Evolutionary conservation across 1,140 invertebrate genomes (phyloP), one percentile per base, ranked within the genome.

Genomic region (Gyrodactylus salaris): DNA sequence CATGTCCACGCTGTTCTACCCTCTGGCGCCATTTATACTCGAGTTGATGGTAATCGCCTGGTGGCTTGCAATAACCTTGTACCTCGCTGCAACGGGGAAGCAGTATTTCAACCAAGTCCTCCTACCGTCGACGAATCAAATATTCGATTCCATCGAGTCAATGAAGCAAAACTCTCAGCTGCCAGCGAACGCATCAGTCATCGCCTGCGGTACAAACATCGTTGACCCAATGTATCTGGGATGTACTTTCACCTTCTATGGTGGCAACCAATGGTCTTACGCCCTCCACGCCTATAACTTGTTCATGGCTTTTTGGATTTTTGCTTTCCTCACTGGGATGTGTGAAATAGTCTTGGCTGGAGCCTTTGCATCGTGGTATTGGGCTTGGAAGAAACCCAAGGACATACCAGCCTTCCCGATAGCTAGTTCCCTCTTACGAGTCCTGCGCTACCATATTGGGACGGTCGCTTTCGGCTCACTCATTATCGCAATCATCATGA

Each of bases 1-100:
- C 76, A 86, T 88, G 75, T 87, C 88, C 19, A 87, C 88, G 1
- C 81, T 96, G 1, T 83, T 93, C 34, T 95, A 93, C 82, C 93
- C 93, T 0, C 79, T 96, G 68, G 81, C 94, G 75, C 90, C 91
- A 0, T 94, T 89, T 85, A 75, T 88, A 1, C 76, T 92, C 0
- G 88, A 91, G 78, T 78, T 91, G 1, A 78, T 80, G 0, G 83
- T 89, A 0, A 83, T 94, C 68, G 83, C 81, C 0, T 88, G 87
- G 77, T 86, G 87, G 75, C 79, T 87, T 26, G 79, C 83, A 20
- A 85, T 89, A 21, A 85, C 86, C 1, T 79, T 92, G 71, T 87
- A 85, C 76, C 74, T 80, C 19, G 77, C 79, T n/a, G 78, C 80
- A 1, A 75, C 76, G 0, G 78, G 78, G 20, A 74, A 78, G 76